Base-by-base conservation (phyloP, 1,140 invertebrate species). In the Zaprionus kolodkinae region DNA sequence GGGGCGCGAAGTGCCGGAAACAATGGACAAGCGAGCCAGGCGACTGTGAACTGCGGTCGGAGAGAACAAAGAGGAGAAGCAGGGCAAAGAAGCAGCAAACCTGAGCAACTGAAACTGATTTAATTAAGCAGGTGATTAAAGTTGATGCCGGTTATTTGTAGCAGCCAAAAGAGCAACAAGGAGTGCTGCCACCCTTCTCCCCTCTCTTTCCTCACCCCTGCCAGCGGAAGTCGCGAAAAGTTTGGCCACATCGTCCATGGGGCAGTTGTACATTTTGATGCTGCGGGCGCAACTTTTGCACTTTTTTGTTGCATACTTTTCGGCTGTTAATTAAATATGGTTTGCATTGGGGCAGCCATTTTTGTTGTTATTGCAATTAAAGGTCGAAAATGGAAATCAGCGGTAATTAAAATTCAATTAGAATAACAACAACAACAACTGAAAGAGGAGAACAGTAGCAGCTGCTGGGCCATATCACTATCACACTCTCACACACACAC, bases 61-160 rank as follows among this genome's bases (percentile, higher is more conserved):
- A 21, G 1, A 21, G 21, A 21, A 2, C 1, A 21, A 21, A 2
- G 21, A 21, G 21, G 21, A 21, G n/a, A n/a, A n/a, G n/a, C n/a
- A n/a, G 21, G 21, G 21, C 21, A 21, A 21, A 36, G 33, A 60
- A 36, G 12, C 59, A 27, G 30, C 38, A 63, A 63, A 78, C 76
- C 76, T 76, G 70, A 59, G 56, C 54, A 69, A 81, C 70, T 78
- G 79, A 81, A 91, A 87, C 87, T 89, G 86, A 89, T 89, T 89
- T 89, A 89, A 89, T 89, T 81, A 89, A 91, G 76, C 89, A 91
- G 87, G 83, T 91, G 87, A 91, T 91, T 91, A 91, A 91, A 91
- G 88, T 88, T 91, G 83, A 89, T 88, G 83, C 88, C 78, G 75
- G 71, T 79, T 91, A 89, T 91, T 91, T 91, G 84, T 91, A 81